These are phyloP conservation scores for Cylloceria caligata DNA, from an alignment of 2,888 invertebrate species.

Conservation along the genomic window DNA sequence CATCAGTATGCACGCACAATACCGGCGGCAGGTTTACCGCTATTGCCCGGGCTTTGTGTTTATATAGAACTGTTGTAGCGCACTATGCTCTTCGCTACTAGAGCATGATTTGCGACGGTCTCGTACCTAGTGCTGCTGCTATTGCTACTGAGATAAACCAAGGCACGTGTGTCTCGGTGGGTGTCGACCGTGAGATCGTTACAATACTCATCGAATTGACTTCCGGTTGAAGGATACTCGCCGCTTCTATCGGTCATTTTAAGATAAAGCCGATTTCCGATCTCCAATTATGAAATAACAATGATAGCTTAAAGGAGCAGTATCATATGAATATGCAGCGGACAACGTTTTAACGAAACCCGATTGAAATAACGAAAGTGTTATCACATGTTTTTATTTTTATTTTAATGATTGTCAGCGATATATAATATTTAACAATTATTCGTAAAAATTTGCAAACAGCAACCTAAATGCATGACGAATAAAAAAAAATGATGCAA, in stretches of 20 bases:
- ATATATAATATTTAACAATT: too few relatives aligned
- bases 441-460: too few relatives aligned
- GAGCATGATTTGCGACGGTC: slow-evolving; percentile 43
- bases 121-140: slow-evolving; percentile 33
- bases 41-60: slow-evolving; percentile 77
- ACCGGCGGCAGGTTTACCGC: slow-evolving; percentile 72
- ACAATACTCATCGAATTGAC: slow-evolving; percentile 27
- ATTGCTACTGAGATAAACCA: slow-evolving; percentile 17
- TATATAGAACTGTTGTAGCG: slow-evolving; percentile 56
- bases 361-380: too few relatives aligned
- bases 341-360: background rate
- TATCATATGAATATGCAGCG: background rate
- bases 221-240: slow-evolving; percentile 4
- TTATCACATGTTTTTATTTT: too few relatives aligned
- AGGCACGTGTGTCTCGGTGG: slow-evolving; percentile 29
- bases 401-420: too few relatives aligned
- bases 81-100: slow-evolving; percentile 20
- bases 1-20: slow-evolving; percentile 82
- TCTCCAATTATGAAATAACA: slow-evolving; percentile 15
- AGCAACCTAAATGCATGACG: too few relatives aligned
- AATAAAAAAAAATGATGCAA: too few relatives aligned
- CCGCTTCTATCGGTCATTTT: slow-evolving; percentile 29
- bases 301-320: slow-evolving; percentile 9
- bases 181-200: slow-evolving; percentile 45
- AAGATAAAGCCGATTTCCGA: slow-evolving; percentile 18